Base-by-base conservation (phyloP, 2,113 vertebrate species). In the Aegypius monachus region DNA sequence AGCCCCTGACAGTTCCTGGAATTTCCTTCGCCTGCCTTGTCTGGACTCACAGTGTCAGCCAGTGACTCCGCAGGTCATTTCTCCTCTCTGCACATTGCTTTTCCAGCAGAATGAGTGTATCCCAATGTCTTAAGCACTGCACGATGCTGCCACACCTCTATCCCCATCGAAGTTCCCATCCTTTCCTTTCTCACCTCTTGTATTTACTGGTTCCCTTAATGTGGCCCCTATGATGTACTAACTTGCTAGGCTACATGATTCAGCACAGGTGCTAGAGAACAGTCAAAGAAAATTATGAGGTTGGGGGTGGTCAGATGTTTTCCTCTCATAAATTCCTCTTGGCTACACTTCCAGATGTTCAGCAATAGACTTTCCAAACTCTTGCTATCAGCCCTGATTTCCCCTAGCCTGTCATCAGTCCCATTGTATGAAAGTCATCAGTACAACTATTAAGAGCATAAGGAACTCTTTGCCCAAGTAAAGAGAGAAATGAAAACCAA, bases 261-360 rank as follows among this genome's bases (percentile, higher is more conserved):
- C 93, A 86, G 84, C 66, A 80, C 58, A 88, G 93, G 93, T 96
- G 74, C 56, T 63, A 55, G 71, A 81, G 74, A 95, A 83, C 22
- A 73, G 53, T 45, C 6, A 6, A 94, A 94, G 59, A 86, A 81
- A 86, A 86, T 89, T 66, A 11, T 16, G 81, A 86, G 71, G 71
- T 42, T 90, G 42, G 45, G 56, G 29, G 50, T 81, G 55, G 74
- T 86, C 75, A 94, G 43, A 92, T 86, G n/a, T 83, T 88, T 96
- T 94, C 20, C 48, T 90, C 71, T 73, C 63, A 77, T 66, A 92
- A 90, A 86, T 94, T 96, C 85, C 42, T 92, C 59, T 88, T 90
- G 75, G 74, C 59, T 81, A n/a, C n/a, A 29, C 74, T 93, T 96
- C 85, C 85, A 95, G 79, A 96, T 96, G 88, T 90, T 86, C 63